phyloP scores from a whole-genome alignment of 1,140 invertebrate genomes.

The Lethrus apterus region DNA sequence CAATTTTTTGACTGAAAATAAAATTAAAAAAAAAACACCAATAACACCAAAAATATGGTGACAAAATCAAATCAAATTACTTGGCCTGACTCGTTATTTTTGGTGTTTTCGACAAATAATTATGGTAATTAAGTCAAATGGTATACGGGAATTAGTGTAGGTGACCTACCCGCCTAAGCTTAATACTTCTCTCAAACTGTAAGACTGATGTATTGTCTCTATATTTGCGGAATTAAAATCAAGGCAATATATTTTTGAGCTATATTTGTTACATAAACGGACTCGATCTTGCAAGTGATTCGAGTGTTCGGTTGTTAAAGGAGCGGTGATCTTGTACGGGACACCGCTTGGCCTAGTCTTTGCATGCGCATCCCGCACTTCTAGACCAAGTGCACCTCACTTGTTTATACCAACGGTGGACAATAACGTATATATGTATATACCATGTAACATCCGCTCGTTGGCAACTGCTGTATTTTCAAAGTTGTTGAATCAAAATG shows the following conservation, averaged over 20 bases:
- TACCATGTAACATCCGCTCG: constrained; percentile 30
- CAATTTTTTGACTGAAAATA: too few relatives aligned
- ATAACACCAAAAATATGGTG: background rate
- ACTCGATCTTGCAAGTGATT: constrained; percentile 21
- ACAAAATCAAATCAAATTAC: background rate
- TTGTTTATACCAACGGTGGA: constrained; percentile 34
- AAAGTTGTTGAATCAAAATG: constrained; percentile 41
- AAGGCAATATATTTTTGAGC: constrained; percentile 41
- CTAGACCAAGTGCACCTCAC: constrained; percentile 29
- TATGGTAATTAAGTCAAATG: too few relatives aligned
- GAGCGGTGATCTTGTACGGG: constrained; percentile 18
- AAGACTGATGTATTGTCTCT: constrained; percentile 38
- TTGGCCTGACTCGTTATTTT: background rate
- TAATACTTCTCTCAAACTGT: constrained; percentile 25
- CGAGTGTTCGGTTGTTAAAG: constrained; percentile 19
- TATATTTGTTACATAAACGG: constrained; percentile 38
- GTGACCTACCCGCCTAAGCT: constrained; percentile 19
- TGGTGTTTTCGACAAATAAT: background rate
- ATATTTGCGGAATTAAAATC: constrained; percentile 36
- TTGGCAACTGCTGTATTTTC: constrained; percentile 36
- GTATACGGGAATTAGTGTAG: constrained; percentile 8
- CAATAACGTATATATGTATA: constrained; percentile 26
- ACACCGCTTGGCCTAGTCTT: constrained; percentile 22
- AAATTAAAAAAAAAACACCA: constrained; percentile 4
- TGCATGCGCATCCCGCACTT: constrained; percentile 26